Evolutionary conservation across 1,140 invertebrate species (phyloP).

Genomic region (Drosophila tristis): DNA sequence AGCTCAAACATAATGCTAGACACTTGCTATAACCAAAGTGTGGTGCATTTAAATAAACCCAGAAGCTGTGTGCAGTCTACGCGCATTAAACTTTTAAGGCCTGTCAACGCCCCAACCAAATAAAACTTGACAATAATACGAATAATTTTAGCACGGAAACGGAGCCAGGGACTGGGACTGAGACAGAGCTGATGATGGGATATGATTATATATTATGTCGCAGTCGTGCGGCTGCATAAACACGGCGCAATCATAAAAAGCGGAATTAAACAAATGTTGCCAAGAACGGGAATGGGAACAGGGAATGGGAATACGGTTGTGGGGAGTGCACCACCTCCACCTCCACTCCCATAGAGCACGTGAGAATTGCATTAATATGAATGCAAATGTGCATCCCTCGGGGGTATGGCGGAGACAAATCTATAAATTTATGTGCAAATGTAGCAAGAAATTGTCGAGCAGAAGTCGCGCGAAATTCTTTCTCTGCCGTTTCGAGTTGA

Average conservation of each 20-base stretch:
- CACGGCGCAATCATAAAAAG: conserved; percentile 76
- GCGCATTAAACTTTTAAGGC: conserved; percentile 65
- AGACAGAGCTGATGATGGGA: conserved; percentile 65
- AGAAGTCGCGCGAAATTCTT: conserved; percentile 63
- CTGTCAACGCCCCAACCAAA: conserved; percentile 61
- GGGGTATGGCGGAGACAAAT: conserved; percentile 30
- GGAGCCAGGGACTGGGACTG: conserved; percentile 40
- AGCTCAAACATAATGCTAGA: conserved; percentile 21
- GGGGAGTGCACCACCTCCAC: no score
- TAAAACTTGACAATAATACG: conserved; percentile 73
- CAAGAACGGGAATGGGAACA: background rate
- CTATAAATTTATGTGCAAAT: conserved; percentile 81
- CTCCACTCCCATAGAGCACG: conserved; percentile 56
- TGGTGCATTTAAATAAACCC: conserved; percentile 20
- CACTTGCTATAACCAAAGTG: conserved; percentile 26
- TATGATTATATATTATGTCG: conserved; percentile 57
- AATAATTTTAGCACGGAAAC: conserved; percentile 49
- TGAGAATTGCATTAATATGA: conserved; percentile 83
- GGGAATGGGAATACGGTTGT: no score
- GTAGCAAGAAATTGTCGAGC: conserved; percentile 66
- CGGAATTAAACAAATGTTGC: conserved; percentile 77
- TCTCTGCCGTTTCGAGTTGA: conserved; percentile 59
- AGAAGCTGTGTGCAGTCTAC: conserved; percentile 4
- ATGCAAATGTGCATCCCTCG: conserved; percentile 59
- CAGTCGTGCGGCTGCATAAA: conserved; percentile 73